Conservation (phyloP, 1,140 invertebrate species). For the Sipha flava region DNA sequence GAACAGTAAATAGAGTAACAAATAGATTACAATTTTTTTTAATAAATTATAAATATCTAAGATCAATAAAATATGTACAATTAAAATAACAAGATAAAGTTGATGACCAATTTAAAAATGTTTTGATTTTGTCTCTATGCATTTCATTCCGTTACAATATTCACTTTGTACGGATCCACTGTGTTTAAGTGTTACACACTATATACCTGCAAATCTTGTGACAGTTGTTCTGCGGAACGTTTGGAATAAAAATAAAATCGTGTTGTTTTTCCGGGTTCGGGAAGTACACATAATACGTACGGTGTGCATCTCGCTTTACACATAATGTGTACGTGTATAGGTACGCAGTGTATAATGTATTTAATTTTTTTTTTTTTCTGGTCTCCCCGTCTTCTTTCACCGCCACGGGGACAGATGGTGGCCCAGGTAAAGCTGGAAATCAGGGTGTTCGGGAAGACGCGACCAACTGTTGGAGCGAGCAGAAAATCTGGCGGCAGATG, state of each 20-base stretch:
- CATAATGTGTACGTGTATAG: neutral
- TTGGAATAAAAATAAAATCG: neutral
- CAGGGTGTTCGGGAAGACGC: slow-evolving; percentile 25
- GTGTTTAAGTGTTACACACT: no score
- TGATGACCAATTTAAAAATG: no score
- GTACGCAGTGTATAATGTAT: no score
- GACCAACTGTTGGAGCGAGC: slow-evolving; percentile 30
- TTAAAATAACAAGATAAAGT: no score
- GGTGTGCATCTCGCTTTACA: no score
- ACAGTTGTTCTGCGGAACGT: slow-evolving; percentile 21
- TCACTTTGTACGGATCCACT: no score
- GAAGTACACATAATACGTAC: neutral
- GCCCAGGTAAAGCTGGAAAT: slow-evolving; percentile 29
- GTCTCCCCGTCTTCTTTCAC: neutral
- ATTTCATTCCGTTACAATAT: no score
- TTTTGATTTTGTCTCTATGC: no score
- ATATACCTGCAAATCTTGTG: neutral
- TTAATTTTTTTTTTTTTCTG: neutral
- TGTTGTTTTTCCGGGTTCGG: slow-evolving; percentile 4
- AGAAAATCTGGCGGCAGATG: slow-evolving; percentile 32
- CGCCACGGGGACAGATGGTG: slow-evolving; percentile 16
- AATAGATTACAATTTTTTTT: no score
- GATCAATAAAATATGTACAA: no score
- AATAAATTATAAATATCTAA: no score
- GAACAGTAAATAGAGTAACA: no score